phyloP scores from a whole-genome alignment of 2,797 vertebrate species.

The Sciurus vulgaris region DNA sequence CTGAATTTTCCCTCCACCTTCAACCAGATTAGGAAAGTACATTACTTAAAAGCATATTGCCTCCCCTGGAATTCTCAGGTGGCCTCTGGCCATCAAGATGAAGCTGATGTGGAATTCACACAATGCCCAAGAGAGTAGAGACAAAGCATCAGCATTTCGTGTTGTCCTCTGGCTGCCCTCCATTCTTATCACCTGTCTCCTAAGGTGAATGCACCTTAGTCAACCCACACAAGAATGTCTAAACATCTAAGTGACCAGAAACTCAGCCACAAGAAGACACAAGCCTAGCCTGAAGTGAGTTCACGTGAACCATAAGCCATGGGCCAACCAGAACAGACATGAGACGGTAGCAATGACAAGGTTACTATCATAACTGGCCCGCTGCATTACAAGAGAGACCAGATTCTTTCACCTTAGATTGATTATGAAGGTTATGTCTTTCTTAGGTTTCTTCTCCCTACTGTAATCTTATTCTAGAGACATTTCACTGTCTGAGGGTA shows the following conservation, averaged over 20 bases:
- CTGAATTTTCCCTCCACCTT: not conserved
- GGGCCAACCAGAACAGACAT: not conserved
- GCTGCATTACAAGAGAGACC: not conserved
- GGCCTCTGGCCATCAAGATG: not conserved
- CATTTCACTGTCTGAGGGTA: not conserved
- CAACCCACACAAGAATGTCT: not conserved
- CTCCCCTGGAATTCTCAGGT: not conserved
- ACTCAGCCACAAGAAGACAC: not conserved
- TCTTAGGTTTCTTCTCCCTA: not conserved
- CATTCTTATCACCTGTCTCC: not conserved
- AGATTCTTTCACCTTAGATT: not conserved
- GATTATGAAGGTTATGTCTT: not conserved
- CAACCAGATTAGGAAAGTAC: not conserved
- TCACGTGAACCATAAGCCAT: not conserved
- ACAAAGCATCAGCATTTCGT: not conserved
- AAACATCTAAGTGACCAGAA: not conserved
- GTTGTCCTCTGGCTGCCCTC: not conserved
- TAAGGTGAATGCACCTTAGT: not conserved
- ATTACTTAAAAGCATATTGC: not conserved
- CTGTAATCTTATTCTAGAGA: not conserved
- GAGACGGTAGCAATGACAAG: not conserved
- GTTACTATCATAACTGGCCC: not conserved
- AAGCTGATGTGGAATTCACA: not conserved
- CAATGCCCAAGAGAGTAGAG: not conserved
- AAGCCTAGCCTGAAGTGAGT: not conserved